Evolutionary conservation across 1,140 invertebrate genomes (phyloP).

Genomic region (Drosophila littoralis): DNA sequence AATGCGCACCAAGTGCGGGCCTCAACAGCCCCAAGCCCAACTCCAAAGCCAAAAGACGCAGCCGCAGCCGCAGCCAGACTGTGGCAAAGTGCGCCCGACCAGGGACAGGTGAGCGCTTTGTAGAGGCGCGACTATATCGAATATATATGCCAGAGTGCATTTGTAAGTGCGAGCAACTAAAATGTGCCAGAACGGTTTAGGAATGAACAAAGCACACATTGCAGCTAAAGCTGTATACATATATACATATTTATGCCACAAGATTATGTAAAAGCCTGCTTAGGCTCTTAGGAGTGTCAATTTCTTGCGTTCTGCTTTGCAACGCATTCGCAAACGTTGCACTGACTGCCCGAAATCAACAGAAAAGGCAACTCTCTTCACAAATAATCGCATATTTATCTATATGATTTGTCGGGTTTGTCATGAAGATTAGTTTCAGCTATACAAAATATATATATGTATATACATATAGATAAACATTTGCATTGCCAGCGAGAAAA

Average conservation of each 20-base stretch:
- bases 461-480: not conserved
- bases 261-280: too few relatives aligned
- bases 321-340: too few relatives aligned
- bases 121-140: not conserved
- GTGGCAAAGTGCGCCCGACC: not conserved
- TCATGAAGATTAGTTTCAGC: not conserved
- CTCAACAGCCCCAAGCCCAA: constrained; percentile 35
- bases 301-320: too few relatives aligned
- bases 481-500: too few relatives aligned
- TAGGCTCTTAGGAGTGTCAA: too few relatives aligned
- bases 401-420: not conserved
- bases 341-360: too few relatives aligned
- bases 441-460: not conserved
- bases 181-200: not conserved
- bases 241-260: too few relatives aligned
- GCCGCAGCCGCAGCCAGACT: constrained; percentile 2
- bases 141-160: not conserved
- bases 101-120: constrained; percentile 16
- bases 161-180: not conserved
- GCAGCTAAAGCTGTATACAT: too few relatives aligned
- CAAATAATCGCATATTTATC: not conserved
- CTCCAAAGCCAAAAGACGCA: constrained; percentile 13
- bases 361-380: too few relatives aligned
- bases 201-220: not conserved
- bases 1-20: constrained; percentile 68